These are phyloP conservation scores for Vanessa tameamea DNA, from an alignment of 1,140 invertebrate species.

Conservation along the genomic window DNA sequence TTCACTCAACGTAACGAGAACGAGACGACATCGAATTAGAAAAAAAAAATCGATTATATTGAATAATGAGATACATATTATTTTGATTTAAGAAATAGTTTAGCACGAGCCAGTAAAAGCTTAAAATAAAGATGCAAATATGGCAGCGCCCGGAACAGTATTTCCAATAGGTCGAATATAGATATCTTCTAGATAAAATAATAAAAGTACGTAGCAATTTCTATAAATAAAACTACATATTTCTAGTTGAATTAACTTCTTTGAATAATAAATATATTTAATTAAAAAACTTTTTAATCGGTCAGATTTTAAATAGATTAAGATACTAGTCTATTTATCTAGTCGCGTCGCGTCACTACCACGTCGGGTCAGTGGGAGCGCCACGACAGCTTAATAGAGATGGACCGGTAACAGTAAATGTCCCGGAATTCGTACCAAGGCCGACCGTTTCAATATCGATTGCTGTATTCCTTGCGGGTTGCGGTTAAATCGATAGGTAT, in stretches of 20 bases:
- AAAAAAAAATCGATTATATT: not conserved
- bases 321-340: not conserved
- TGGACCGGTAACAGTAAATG: conserved; percentile 56
- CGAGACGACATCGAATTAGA: not conserved
- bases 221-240: too few species aligned
- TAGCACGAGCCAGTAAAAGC: too few species aligned
- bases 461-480: conserved; percentile 28
- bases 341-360: not conserved
- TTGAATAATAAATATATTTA: too few species aligned
- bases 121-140: too few species aligned
- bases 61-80: not conserved
- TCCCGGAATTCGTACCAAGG: conserved; percentile 60
- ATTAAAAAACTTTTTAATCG: not conserved
- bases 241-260: too few species aligned
- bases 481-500: conserved; percentile 6
- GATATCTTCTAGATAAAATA: too few species aligned
- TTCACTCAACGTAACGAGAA: not conserved
- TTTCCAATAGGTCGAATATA: too few species aligned
- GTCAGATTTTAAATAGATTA: not conserved
- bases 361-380: conserved; percentile 12
- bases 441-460: conserved; percentile 49
- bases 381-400: conserved; percentile 36
- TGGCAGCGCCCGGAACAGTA: too few species aligned
- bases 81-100: too few species aligned
- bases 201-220: too few species aligned